Conservation (phyloP, 1,140 invertebrate genomes). For the Fragariocoptes setiger region DNA sequence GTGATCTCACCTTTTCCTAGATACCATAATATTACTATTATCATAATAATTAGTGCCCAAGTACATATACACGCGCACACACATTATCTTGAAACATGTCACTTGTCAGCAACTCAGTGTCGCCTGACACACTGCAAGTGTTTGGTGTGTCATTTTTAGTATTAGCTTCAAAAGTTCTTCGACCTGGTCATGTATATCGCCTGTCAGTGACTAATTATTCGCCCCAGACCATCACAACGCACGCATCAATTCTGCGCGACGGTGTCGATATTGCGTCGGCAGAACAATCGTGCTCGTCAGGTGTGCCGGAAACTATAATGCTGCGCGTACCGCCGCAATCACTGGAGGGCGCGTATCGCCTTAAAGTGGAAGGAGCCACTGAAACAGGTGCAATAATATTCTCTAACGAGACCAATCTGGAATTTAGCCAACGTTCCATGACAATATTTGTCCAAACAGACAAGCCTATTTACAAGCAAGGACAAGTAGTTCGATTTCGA, state of each 20-base stretch:
- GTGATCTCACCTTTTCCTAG: not conserved
- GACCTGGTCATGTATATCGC: slow-evolving; percentile 52
- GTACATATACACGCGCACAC: not conserved
- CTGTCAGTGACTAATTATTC: slow-evolving; percentile 42
- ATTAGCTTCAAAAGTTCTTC: slow-evolving; percentile 45
- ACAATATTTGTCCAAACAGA: slow-evolving; percentile 81
- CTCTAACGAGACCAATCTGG: slow-evolving; percentile 39
- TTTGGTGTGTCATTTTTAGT: slow-evolving; percentile 35
- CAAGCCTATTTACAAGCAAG: slow-evolving; percentile 76
- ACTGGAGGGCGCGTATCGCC: slow-evolving; percentile 40
- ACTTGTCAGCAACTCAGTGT: not conserved
- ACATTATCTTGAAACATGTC: not conserved
- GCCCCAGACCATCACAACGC: slow-evolving; percentile 34
- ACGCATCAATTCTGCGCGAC: slow-evolving; percentile 48
- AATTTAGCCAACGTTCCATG: slow-evolving; percentile 58
- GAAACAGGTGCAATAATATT: slow-evolving; percentile 54
- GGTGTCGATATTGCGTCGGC: slow-evolving; percentile 51
- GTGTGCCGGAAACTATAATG: slow-evolving; percentile 44
- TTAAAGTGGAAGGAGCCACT: slow-evolving; percentile 58
- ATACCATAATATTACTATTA: not conserved
- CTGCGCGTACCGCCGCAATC: slow-evolving; percentile 50
- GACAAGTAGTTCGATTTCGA: slow-evolving; percentile 52
- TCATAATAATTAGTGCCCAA: not conserved
- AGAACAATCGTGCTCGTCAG: slow-evolving; percentile 35
- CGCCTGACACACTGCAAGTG: slow-evolving; percentile 21